A percentile compares a stretch with the other conserved stretches of the same genome.
phyloP scores from a whole-genome alignment of 1,140 invertebrate species.

The Ceratosolen solmsi region DNA sequence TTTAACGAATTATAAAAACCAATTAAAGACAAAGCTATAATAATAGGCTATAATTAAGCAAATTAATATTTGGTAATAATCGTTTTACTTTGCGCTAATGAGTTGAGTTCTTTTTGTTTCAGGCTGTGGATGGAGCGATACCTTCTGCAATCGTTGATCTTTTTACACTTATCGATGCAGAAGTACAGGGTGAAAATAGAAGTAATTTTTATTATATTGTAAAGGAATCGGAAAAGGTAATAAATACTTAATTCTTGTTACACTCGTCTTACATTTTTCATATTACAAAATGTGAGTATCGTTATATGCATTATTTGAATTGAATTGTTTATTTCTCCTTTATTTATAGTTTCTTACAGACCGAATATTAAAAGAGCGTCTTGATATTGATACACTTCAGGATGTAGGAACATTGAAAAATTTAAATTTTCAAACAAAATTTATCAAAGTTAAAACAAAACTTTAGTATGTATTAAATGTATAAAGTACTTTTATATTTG shows the following conservation, averaged over 20 bases:
- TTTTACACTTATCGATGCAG: constrained; percentile 85
- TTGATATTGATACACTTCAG: constrained; percentile 94
- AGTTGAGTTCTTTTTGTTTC: constrained; percentile 55
- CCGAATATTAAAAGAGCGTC: constrained; percentile 89
- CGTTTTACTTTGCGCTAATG: no score
- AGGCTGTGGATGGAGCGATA: constrained; percentile 83
- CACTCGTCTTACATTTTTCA: not conserved
- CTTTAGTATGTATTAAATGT: constrained; percentile 88
- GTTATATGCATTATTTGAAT: not conserved
- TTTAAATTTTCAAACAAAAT: constrained; percentile 94
- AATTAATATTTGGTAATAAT: no score
- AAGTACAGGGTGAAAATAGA: constrained; percentile 81
- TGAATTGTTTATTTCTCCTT: constrained; percentile 46
- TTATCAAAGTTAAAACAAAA: constrained; percentile 98
- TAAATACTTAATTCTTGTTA: not conserved
- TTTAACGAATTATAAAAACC: no score
- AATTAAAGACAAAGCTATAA: no score
- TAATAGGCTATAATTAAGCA: no score
- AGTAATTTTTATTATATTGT: constrained; percentile 85
- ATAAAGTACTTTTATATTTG: constrained; percentile 45
- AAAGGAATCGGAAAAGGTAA: constrained; percentile 82
- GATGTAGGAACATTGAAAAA: constrained; percentile 94
- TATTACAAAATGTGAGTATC: not conserved
- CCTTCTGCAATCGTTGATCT: constrained; percentile 86
- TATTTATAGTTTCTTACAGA: constrained; percentile 83